Base-by-base conservation (phyloP, 1,140 invertebrate species). In the Leptopilina boulardi region DNA sequence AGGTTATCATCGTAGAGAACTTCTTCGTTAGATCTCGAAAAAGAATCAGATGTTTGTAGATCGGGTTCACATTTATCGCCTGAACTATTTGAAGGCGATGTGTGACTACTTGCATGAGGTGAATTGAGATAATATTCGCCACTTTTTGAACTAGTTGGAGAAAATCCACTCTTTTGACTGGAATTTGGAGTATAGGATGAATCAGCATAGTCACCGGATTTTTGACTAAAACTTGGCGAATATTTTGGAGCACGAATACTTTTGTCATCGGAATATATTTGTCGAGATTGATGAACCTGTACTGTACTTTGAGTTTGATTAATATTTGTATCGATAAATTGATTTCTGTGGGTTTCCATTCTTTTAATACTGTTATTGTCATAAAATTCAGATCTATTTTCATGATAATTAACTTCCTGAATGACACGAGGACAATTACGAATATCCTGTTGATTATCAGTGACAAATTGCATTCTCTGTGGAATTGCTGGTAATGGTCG, bases 101-200 rank as follows among this genome's bases (percentile, higher is more conserved):
- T 73, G 30, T 81, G 82, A 1, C 81, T 81, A 42, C 88, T 89
- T 15, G 83, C 84, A 9, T 87, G 79, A 0, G 89, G 87, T 19
- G 89, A 90, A 51, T 87, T 83, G 3, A 90, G 74, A 70, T 90
- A 90, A 41, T 90, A 90, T 38, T 90, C 89, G 0, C 89, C 89
- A 80, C 89, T 90, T 71, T 90, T 90, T 1, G 89, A 90, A 72
- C 89, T 90, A 1, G 86, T 80, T 0, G 89, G 89, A 15, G 89
- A 90, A 74, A 90, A 90, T 73, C 88, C 89, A 70, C 89, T 90
- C 54, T 90, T 90, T 66, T 90, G 89, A 51, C 89, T 90, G 2
- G 89, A 90, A 38, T 90, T 90, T 0, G 89, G 89, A 0, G 89
- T 90, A 66, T 88, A 90, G 76, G 85, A 89, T 0, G 89, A 90